Base-by-base conservation (phyloP, 2,888 invertebrate species). In the Drosophila maculinotata region DNA sequence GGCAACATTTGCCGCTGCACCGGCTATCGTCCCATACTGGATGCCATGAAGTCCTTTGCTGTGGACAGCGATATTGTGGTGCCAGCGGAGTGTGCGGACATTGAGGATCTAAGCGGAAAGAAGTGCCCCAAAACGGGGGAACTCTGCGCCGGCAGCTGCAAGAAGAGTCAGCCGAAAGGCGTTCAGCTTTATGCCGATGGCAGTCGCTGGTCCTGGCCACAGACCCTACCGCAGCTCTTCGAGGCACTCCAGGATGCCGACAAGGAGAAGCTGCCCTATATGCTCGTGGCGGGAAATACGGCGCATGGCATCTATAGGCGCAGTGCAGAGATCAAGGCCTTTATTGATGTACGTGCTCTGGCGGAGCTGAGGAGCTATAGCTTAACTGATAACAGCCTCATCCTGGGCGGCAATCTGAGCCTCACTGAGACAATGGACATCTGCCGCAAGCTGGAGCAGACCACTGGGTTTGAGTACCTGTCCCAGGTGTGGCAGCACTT, bases 1-100 rank as follows among this genome's bases (percentile, higher is more conserved):
- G 93, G 95, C 44, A 95, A 96, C 73, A 94, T 96, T 26, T 96
- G 96, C 76, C 93, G 96, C 51, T 96, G 96, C 81, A 96, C 96
- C 0, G 96, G 96, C 0, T 96, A 96, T 86, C 92, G 96, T 3
- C 93, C 96, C 0, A 96, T 96, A 64, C 92, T 95, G 44, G 96
- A 96, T 85, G 94, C 96, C 2, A 95, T 96, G 90, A 96, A 96
- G 90, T 94, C 95, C 1, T 94, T 95, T 73, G 94, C 95, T 0
- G 91, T 89, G 1, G 94, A 95, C 76, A 93, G 93, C 4, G 92
- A 93, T 6, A 91, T 93, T 45, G 82, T 90, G 17, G 71, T 90
- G 15, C 89, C 87, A 0, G 38, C 90, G 0, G 91, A 93, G 80
- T 91, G 94, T 30, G 87, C 90, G 0, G 95, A 91, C 49, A 91